Base-by-base conservation (phyloP, 2,113 vertebrate species). In the Hyaena hyaena region DNA sequence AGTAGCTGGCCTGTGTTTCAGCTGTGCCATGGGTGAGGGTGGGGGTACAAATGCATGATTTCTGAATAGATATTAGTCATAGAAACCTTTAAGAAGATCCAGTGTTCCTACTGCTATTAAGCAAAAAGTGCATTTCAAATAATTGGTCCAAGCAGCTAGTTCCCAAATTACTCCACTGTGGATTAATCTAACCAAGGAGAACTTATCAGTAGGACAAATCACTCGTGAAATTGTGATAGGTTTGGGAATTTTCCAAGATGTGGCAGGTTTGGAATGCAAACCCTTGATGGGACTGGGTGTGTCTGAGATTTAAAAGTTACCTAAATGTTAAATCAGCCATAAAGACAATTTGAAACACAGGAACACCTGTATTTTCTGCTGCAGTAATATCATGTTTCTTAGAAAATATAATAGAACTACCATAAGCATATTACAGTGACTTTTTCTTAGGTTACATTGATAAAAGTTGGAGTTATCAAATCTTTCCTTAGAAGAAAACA, bases 81-180 rank as follows among this genome's bases (percentile, higher is more conserved):
- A 68, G 94, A 93, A 90, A 94, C 26, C 94, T 95, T 94, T 55
- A 85, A 85, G 94, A 88, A 82, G 35, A 63, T 95, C 80, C 53
- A 55, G 4, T 92, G n/a, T 24, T 89, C 28, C 48, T 87, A 63
- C 24, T 63, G 35, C 79, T 96, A 94, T 95, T 93, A 96, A 94
- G 77, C 76, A 97, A 97, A 77, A 96, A 96, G 55, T 94, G 45
- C 82, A 94, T 95, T 97, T 95, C 50, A 82, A 88, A 97, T 93
- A 90, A 97, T 95, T 96, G 95, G 95, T 85, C 68, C 39, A 68
- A 96, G 66, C 31, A 83, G 21, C 74, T 94, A 88, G 45, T 96
- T 97, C 21, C 71, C 66, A 97, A 96, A 96, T 97, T 65, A 65
- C 71, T 93, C 84, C 84, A 86, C 43, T 93, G 92, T 95, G 96